Conservation (phyloP, 2,888 invertebrate species). For the Teleiodes luculella region DNA sequence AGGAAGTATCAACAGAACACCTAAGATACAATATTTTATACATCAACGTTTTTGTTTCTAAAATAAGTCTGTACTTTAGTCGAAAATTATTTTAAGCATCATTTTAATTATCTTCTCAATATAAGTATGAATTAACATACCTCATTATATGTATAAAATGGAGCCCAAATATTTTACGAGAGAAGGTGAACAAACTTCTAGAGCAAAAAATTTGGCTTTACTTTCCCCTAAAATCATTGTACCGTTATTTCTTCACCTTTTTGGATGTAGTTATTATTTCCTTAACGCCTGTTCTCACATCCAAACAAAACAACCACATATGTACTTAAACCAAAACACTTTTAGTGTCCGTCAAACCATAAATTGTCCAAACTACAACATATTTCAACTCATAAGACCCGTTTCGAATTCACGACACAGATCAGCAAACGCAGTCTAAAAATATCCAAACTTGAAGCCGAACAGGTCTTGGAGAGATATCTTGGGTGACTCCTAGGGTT, state of each 20-base stretch:
- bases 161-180: too few species aligned
- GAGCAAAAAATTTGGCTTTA: too few species aligned
- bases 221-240: too few species aligned
- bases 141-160: too few species aligned
- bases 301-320: neutral
- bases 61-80: neutral
- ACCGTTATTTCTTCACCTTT: too few species aligned
- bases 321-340: slow-evolving; percentile 7
- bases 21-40: neutral
- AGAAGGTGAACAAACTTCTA: too few species aligned
- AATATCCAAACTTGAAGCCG: slow-evolving; percentile 62
- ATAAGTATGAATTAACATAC: too few species aligned
- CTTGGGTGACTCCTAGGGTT: slow-evolving; percentile 79
- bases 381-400: neutral
- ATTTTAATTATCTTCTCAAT: neutral
- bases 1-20: too few species aligned
- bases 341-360: slow-evolving; percentile 6
- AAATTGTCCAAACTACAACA: neutral
- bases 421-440: slow-evolving; percentile 31
- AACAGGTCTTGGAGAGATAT: slow-evolving; percentile 43
- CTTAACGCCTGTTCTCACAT: neutral
- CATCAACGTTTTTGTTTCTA: neutral
- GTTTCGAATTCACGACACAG: neutral
- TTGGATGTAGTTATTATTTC: too few species aligned
- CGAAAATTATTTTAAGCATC: neutral